A percentile compares a stretch with the other conserved stretches of the same genome.
Evolutionary conservation across 2,888 invertebrate species (phyloP).

Genomic region (Ganaspis brasiliensis): DNA sequence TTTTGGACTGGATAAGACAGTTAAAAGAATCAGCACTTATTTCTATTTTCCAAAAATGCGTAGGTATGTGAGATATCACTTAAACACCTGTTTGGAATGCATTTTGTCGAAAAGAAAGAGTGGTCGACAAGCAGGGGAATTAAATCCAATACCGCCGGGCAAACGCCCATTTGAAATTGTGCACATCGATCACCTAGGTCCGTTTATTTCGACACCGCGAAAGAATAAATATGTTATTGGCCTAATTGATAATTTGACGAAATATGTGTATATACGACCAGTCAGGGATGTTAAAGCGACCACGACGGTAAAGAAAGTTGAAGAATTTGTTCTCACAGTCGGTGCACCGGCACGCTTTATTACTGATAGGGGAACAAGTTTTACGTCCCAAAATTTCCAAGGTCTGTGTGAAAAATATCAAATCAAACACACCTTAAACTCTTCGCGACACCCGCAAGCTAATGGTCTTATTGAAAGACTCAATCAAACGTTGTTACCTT

Average conservation of each 20-base stretch:
- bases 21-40: not conserved
- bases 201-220: too few relatives aligned
- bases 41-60: conserved; percentile 45
- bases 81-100: not conserved
- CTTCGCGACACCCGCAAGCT: conserved; percentile 49
- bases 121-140: too few relatives aligned
- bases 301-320: too few relatives aligned
- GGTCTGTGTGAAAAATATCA: conserved; percentile 49
- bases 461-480: conserved; percentile 49
- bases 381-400: conserved; percentile 51
- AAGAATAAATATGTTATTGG: too few relatives aligned
- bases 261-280: too few relatives aligned
- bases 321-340: too few relatives aligned
- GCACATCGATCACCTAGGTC: too few relatives aligned
- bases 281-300: too few relatives aligned
- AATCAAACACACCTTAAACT: conserved; percentile 47
- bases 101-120: conserved; percentile 11
- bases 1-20: conserved; percentile 30
- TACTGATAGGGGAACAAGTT: conserved; percentile 55
- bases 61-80: conserved; percentile 5
- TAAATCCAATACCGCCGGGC: too few relatives aligned
- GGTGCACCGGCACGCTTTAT: conserved; percentile 53
- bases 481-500: conserved; percentile 43
- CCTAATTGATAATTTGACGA: too few relatives aligned
- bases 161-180: too few relatives aligned